Base-by-base conservation (phyloP, 1,140 invertebrate genomes). In the Pseudoatta argentina region DNA sequence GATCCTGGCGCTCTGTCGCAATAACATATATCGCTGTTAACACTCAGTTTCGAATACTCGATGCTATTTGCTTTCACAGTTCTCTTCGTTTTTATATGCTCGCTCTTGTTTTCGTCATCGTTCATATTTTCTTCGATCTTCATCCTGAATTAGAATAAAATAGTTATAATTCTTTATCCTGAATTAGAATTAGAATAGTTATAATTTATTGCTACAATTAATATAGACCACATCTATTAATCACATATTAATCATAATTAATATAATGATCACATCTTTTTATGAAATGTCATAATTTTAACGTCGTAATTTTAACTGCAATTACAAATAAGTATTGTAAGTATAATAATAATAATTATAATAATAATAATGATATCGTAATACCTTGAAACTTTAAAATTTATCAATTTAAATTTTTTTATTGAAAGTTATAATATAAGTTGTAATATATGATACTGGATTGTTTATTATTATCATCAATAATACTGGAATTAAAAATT, bases 1-100 rank as follows among this genome's bases (percentile, higher is more conserved):
- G 91, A 81, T 18, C 92, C 86, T 69, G 93, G 93, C 8, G 87
- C 92, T 71, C 79, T 87, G 21, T 93, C 85, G 64, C 93, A 93
- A 16, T 85, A 92, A 81, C 93, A 93, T 83, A 93, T 86, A 59
- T 51, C 16, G n/a, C 16, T 86, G 21, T 53, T 59, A 48, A 81
- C n/a, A 66, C 59, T 51, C 34, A 76, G 44, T 78, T 21, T 59
- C 14, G 77, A 53, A 48, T 67, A 44, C 24, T 30, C 61, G n/a
- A 21, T 59, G 64, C 55, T 73, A 2, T 73, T 48, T 55, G 67
- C 44, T 75, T 85, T 24, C 24, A 64, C 64, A 7, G 53, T 66
- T 78, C 44, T 81, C 39, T 61, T 14, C 27, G n/a, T 16, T 18
- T 86, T 78, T 72, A 69, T 61, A 53, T n/a, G 64, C 24, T 44